Evolutionary conservation across 2,797 vertebrate genomes (phyloP).

Genomic region (Clarias laeviceps): DNA sequence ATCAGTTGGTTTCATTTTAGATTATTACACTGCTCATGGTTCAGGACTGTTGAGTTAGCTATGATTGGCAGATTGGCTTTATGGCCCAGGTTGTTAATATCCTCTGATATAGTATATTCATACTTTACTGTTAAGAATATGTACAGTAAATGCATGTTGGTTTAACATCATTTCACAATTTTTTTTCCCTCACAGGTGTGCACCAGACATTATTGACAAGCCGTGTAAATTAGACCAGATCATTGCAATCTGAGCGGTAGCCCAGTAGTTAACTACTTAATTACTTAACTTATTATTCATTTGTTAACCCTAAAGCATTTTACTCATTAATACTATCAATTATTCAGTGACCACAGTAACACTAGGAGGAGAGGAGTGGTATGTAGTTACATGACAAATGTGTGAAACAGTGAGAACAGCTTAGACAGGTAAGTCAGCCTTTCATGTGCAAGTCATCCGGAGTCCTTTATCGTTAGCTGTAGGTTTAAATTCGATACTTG

Average conservation of each 20-base stretch:
- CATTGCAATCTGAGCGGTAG: background rate
- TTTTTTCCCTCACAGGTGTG: no score
- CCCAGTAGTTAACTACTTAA: background rate
- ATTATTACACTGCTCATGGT: background rate
- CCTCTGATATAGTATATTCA: background rate
- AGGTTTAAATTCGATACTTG: background rate
- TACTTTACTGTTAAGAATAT: background rate
- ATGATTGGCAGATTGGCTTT: background rate
- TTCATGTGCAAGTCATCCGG: background rate
- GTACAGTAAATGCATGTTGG: background rate
- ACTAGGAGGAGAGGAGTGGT: background rate
- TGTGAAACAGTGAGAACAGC: constrained; percentile 24
- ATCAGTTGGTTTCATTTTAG: background rate
- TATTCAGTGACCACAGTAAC: constrained; percentile 3
- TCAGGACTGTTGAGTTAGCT: background rate
- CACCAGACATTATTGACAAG: background rate
- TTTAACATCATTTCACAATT: background rate
- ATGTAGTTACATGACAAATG: constrained; percentile 30
- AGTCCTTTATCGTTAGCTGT: background rate
- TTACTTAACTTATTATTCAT: constrained; percentile 19
- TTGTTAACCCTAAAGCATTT: background rate
- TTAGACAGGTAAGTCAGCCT: background rate
- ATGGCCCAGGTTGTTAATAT: background rate
- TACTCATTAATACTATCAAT: constrained; percentile 12
- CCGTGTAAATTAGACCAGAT: background rate